Conservation (phyloP, 2,888 invertebrate genomes). For the Stictocephala bisonia region DNA sequence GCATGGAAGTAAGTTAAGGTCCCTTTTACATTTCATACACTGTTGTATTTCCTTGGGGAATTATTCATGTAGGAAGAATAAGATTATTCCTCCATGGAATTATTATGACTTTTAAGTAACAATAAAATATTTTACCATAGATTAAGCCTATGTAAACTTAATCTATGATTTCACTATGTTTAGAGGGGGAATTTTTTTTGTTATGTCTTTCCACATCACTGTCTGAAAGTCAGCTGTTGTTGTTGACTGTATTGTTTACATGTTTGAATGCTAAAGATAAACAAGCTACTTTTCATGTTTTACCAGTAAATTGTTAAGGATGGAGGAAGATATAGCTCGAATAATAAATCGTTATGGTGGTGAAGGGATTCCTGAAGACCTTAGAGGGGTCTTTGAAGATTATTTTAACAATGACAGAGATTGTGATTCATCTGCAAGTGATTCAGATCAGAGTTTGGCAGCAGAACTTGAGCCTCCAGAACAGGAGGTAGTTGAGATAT, state of each 20-base stretch:
- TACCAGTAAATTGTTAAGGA: slow-evolving; percentile 2
- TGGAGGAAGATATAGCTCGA: slow-evolving; percentile 9
- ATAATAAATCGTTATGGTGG: slow-evolving; percentile 9
- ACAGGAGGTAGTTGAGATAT: slow-evolving; percentile 3
- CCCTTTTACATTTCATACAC: slow-evolving; percentile 19
- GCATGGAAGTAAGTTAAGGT: slow-evolving; percentile 5
- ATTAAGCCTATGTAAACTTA: neutral
- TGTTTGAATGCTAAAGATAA: neutral
- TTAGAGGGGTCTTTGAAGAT: neutral
- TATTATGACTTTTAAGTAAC: slow-evolving; percentile 9
- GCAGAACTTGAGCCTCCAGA: slow-evolving; percentile 8
- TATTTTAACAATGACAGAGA: neutral
- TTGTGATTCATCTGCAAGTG: neutral
- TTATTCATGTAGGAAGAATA: neutral
- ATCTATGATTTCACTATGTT: neutral
- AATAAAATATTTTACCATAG: neutral
- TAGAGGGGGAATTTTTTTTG: slow-evolving; percentile 2
- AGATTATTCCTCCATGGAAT: neutral
- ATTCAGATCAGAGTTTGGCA: slow-evolving; percentile 8
- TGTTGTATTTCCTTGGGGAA: slow-evolving; percentile 19
- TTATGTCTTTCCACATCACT: neutral
- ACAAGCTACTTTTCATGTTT: slow-evolving; percentile 3
- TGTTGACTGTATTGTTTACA: neutral
- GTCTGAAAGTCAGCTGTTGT: neutral
- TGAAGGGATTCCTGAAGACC: slow-evolving; percentile 5